Evolutionary conservation across 2,888 invertebrate species (phyloP).

Genomic region (Protonemura montana): DNA sequence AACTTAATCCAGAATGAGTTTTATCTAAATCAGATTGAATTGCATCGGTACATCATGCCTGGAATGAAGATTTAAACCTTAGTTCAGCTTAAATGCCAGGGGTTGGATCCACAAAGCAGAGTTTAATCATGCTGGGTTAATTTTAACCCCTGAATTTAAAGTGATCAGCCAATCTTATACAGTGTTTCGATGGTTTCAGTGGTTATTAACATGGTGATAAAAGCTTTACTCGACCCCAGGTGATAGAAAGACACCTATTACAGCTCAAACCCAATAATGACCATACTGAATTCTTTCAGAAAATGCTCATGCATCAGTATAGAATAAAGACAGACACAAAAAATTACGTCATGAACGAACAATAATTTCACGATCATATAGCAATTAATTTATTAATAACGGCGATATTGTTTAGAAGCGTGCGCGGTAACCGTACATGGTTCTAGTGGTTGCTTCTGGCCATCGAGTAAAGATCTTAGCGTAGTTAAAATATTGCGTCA

Average conservation of each 20-base stretch:
- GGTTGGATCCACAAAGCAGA: no score
- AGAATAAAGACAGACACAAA: background rate
- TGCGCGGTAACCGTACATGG: background rate
- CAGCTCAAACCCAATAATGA: no score
- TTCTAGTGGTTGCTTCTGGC: background rate
- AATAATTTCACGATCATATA: background rate
- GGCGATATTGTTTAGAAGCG: background rate
- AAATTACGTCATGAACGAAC: background rate
- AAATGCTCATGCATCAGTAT: background rate
- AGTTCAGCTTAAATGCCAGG: no score
- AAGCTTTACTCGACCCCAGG: no score
- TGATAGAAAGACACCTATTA: no score
- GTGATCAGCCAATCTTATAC: no score
- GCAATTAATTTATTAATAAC: slow-evolving; percentile 1
- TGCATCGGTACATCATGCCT: background rate
- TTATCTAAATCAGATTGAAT: background rate
- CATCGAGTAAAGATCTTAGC: background rate
- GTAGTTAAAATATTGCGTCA: background rate
- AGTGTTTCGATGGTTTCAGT: no score
- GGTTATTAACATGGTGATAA: no score
- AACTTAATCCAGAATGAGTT: no score
- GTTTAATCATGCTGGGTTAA: no score
- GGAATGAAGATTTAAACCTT: no score
- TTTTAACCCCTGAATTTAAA: no score
- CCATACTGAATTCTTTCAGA: background rate